These are phyloP conservation scores for Ophraella communa DNA, from an alignment of 2,888 invertebrate species.

Conservation along the genomic window DNA sequence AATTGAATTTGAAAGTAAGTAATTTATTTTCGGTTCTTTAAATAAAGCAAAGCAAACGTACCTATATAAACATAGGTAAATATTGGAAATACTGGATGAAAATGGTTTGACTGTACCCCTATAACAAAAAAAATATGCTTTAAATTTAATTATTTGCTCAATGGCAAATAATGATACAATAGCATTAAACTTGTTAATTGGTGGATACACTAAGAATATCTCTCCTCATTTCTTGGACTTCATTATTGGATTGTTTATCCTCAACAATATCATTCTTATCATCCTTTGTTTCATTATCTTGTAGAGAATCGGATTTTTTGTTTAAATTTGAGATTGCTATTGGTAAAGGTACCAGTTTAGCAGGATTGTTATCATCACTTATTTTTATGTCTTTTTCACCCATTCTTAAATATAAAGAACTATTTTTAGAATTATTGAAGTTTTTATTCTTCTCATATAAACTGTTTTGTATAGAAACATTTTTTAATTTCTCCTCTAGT, in stretches of 20 bases:
- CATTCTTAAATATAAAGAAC: conserved; percentile 3
- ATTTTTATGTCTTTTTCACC: conserved; percentile 15
- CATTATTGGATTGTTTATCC: conserved; percentile 7
- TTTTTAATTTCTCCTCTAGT: not conserved
- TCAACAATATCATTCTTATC: conserved; percentile 9
- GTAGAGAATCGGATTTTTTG: conserved; percentile 2
- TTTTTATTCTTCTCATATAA: not conserved
- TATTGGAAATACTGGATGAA: not conserved
- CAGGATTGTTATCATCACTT: conserved; percentile 14
- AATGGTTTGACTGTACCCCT: too few species aligned
- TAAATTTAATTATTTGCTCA: too few species aligned
- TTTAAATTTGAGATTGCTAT: conserved; percentile 17
- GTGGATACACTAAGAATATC: conserved; percentile 30
- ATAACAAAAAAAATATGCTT: too few species aligned
- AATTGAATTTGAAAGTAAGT: too few species aligned
- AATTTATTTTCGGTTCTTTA: too few species aligned
- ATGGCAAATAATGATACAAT: not conserved
- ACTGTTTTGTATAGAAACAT: not conserved
- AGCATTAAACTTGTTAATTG: not conserved
- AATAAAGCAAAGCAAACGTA: too few species aligned
- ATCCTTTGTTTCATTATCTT: conserved; percentile 2
- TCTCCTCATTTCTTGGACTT: conserved; percentile 33
- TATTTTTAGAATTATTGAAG: conserved; percentile 1
- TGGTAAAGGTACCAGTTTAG: conserved; percentile 28
- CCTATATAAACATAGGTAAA: too few species aligned